These are phyloP conservation scores for Danio kyathit DNA, from an alignment of 2,797 vertebrate genomes.

Conservation along the genomic window DNA sequence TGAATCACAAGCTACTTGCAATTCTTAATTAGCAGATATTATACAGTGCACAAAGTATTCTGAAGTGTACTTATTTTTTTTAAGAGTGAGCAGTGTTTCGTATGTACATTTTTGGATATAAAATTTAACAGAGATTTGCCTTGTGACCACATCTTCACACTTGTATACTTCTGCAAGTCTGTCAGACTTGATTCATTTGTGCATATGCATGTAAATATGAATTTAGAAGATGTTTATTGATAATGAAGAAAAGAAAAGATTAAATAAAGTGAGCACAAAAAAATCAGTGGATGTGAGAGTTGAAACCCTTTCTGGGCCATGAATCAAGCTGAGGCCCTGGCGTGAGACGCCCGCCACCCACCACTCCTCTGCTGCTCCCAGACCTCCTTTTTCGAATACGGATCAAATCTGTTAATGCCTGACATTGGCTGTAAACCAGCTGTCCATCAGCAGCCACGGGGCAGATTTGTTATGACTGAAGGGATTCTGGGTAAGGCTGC, in stretches of 20 bases:
- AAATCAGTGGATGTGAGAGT: slow-evolving; percentile 58
- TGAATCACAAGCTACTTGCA: too few relatives aligned
- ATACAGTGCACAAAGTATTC: too few relatives aligned
- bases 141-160: not conserved
- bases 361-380: slow-evolving; percentile 44
- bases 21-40: too few relatives aligned
- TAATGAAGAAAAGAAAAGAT: not conserved
- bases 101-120: not conserved
- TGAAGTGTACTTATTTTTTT: too few relatives aligned
- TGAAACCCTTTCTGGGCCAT: slow-evolving; percentile 62
- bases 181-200: not conserved
- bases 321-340: slow-evolving; percentile 65
- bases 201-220: not conserved
- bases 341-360: slow-evolving; percentile 57
- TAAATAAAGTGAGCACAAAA: slow-evolving; percentile 26
- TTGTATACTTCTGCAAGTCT: not conserved
- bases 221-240: slow-evolving; percentile 5
- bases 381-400: slow-evolving; percentile 61
- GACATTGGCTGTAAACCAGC: slow-evolving; percentile 68
- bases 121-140: not conserved
- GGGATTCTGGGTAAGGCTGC: slow-evolving; percentile 60
- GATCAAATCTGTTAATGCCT: slow-evolving; percentile 79
- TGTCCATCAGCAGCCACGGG: slow-evolving; percentile 64
- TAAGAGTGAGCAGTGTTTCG: too few relatives aligned
- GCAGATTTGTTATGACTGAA: slow-evolving; percentile 65